These are phyloP conservation scores for Apogon talboti DNA, from an alignment of 2,797 vertebrate genomes.

Conservation along the genomic window DNA sequence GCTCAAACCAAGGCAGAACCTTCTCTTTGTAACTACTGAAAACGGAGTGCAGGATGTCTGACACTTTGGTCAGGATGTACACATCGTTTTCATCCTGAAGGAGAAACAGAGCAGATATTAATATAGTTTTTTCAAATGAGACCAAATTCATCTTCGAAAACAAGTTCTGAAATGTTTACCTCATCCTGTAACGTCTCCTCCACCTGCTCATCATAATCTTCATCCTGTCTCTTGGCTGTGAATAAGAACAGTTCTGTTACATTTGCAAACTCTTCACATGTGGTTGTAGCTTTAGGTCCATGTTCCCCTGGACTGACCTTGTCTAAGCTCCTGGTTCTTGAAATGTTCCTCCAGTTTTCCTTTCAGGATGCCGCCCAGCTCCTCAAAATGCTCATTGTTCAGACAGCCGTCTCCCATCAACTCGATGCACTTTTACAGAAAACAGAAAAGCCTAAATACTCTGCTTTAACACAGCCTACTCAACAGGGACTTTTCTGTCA, in stretches of 20 bases:
- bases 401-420: slow-evolving; percentile 98
- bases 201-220: slow-evolving; percentile 98
- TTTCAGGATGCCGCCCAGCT: slow-evolving; percentile 95
- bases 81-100: slow-evolving; percentile 97
- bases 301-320: slow-evolving; percentile 80
- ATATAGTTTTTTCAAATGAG: neutral
- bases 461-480: too few relatives aligned
- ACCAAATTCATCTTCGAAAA: neutral
- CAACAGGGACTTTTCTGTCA: too few relatives aligned
- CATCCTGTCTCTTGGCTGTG: slow-evolving; percentile 96
- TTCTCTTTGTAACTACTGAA: slow-evolving; percentile 98
- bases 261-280: neutral
- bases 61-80: slow-evolving; percentile 99
- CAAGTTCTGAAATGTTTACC: slow-evolving; percentile 72
- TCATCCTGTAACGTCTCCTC: slow-evolving; percentile 97
- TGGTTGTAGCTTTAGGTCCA: too few relatives aligned
- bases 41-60: slow-evolving; percentile 96
- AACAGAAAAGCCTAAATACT: neutral
- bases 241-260: slow-evolving; percentile 8
- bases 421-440: slow-evolving; percentile 90
- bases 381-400: slow-evolving; percentile 97
- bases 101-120: neutral
- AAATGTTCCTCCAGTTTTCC: slow-evolving; percentile 98
- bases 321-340: slow-evolving; percentile 98
- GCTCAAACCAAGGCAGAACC: slow-evolving; percentile 97